phyloP scores from a whole-genome alignment of 1,140 invertebrate genomes.

The Trialeurodes vaporariorum region DNA sequence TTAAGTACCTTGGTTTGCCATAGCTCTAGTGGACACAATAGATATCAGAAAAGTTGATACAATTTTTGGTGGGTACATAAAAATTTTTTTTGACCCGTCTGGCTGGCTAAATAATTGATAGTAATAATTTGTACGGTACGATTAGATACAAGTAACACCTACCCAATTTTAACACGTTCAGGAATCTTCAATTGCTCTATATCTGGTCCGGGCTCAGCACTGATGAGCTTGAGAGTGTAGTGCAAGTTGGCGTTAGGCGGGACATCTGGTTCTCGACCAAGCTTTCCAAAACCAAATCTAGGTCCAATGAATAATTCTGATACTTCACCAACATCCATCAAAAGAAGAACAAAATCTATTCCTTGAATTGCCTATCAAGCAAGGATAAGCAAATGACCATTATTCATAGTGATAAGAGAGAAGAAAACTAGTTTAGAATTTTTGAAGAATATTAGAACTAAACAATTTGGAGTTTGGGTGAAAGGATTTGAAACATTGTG shows the following conservation, averaged over 20 bases:
- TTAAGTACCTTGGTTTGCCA: too few species aligned
- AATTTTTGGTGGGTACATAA: too few species aligned
- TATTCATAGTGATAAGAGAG: too few species aligned
- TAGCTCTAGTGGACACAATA: too few species aligned
- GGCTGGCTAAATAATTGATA: too few species aligned
- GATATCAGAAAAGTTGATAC: too few species aligned
- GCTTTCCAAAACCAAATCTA: constrained; percentile 59
- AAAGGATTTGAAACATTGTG: too few species aligned
- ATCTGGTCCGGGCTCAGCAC: constrained; percentile 47
- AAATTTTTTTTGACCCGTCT: too few species aligned
- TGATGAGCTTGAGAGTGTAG: constrained; percentile 55
- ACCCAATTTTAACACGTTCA: constrained; percentile 53
- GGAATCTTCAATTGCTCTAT: constrained; percentile 44
- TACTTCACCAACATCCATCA: constrained; percentile 72
- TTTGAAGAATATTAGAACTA: neutral
- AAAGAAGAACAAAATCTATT: constrained; percentile 62
- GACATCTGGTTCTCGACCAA: constrained; percentile 51
- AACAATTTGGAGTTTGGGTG: too few species aligned
- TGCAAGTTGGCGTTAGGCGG: constrained; percentile 46
- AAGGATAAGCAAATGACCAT: constrained; percentile 14
- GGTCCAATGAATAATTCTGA: constrained; percentile 54
- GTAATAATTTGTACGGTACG: too few species aligned
- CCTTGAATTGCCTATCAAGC: constrained; percentile 53
- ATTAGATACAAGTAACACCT: too few species aligned
- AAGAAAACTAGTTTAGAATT: neutral